Evolutionary conservation across 2,797 vertebrate genomes (phyloP).

Genomic region (Aythya fuligula): DNA sequence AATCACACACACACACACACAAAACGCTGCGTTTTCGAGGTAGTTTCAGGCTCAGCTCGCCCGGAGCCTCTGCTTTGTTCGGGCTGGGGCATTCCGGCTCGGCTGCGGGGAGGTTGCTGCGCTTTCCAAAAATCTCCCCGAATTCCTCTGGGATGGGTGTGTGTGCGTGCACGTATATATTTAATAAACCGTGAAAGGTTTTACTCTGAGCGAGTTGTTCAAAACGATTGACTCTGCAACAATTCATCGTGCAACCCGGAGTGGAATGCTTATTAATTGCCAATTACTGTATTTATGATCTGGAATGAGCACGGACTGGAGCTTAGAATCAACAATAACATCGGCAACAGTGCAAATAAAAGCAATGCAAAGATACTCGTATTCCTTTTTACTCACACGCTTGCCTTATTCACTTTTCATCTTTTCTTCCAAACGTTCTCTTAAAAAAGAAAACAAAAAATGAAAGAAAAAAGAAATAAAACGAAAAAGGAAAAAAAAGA

Average conservation of each 20-base stretch:
- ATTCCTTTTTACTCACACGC: background rate
- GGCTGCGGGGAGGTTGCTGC: background rate
- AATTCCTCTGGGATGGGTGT: constrained; percentile 24
- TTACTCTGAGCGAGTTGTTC: background rate
- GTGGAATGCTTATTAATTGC: constrained; percentile 37
- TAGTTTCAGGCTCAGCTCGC: no score
- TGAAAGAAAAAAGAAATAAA: background rate
- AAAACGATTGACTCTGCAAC: background rate
- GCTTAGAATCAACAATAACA: background rate
- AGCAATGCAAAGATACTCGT: background rate
- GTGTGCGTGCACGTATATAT: background rate
- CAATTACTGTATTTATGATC: constrained; percentile 34
- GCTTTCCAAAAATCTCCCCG: background rate
- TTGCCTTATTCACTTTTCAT: background rate
- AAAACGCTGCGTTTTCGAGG: background rate
- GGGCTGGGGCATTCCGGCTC: background rate
- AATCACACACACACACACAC: no score
- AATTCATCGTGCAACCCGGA: background rate
- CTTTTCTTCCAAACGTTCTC: background rate
- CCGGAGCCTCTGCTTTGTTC: background rate
- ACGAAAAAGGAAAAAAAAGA: background rate
- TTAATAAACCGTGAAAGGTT: constrained; percentile 10
- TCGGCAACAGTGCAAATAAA: background rate
- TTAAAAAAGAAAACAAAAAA: background rate
- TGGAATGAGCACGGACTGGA: background rate